Percentiles rank a stretch among this genome's conserved stretches.
phyloP scores from a whole-genome alignment of 2,113 vertebrate species.

The Asarcornis scutulata region DNA sequence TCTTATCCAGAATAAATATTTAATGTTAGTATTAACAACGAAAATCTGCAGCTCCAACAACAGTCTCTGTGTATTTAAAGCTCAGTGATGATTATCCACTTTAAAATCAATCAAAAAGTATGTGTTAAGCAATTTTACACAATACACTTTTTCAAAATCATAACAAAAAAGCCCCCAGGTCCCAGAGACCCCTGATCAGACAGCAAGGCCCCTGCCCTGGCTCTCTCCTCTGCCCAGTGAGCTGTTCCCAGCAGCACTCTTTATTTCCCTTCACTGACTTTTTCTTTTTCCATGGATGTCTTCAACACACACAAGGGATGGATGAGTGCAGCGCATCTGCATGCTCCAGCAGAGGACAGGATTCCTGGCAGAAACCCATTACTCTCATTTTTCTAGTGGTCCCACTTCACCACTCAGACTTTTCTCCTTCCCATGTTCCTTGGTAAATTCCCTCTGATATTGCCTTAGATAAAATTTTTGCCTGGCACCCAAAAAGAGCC shows the following conservation, averaged over 20 bases:
- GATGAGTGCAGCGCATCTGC: accelerated
- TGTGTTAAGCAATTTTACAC: constrained; percentile 23
- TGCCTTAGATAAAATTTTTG: not conserved
- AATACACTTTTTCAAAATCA: not conserved
- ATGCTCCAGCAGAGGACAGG: not conserved
- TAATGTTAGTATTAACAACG: constrained; percentile 59
- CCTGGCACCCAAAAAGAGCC: not conserved
- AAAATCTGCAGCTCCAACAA: constrained; percentile 46
- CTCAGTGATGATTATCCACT: constrained; percentile 38
- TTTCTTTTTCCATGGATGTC: not conserved
- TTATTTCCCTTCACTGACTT: not conserved
- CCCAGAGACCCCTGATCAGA: accelerated
- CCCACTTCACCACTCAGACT: not conserved
- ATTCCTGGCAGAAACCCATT: not conserved
- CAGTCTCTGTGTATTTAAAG: constrained; percentile 34
- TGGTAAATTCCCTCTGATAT: too few relatives aligned
- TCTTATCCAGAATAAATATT: constrained; percentile 59
- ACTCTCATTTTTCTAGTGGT: not conserved
- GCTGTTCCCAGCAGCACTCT: not conserved
- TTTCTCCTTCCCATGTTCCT: not conserved
- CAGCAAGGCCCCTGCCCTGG: not conserved
- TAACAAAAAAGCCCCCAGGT: not conserved
- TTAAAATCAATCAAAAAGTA: not conserved
- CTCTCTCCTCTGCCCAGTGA: not conserved
- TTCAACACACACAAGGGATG: accelerated